A percentile compares a stretch with the other conserved stretches of the same genome.
phyloP scores from a whole-genome alignment of 1,140 invertebrate species.

The Drosophila azteca region DNA sequence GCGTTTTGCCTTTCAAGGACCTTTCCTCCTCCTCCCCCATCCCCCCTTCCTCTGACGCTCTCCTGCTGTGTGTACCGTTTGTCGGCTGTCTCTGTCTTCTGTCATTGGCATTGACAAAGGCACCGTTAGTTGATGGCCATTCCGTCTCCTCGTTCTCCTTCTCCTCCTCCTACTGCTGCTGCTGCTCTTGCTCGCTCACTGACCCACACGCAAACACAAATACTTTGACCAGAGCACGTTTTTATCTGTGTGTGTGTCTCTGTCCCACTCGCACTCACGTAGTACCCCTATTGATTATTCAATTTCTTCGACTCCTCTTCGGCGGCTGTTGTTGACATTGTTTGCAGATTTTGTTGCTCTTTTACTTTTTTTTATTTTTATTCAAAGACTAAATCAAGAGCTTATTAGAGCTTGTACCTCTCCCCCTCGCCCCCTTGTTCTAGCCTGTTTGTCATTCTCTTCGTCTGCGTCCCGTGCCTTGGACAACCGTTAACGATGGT shows the following conservation, averaged over 20 bases:
- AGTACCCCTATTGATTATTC: conserved; percentile 68
- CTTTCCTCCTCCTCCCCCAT: neutral
- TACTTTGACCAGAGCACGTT: conserved; percentile 22
- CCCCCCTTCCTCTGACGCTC: neutral
- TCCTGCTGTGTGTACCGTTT: conserved; percentile 12
- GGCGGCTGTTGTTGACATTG: conserved; percentile 66
- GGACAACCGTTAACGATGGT: too few species aligned
- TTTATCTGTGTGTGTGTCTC: neutral
- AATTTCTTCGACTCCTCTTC: conserved; percentile 59
- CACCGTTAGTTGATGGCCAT: conserved; percentile 26
- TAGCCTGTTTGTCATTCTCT: neutral
- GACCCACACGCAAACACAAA: conserved; percentile 11
- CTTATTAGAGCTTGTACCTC: conserved; percentile 35
- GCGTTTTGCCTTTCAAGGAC: conserved; percentile 43
- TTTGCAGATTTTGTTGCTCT: conserved; percentile 35
- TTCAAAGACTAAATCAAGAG: conserved; percentile 44
- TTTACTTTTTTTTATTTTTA: conserved; percentile 3
- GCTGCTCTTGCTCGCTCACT: conserved; percentile 14
- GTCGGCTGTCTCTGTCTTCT: conserved; percentile 33
- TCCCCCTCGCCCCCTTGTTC: neutral
- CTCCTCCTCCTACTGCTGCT: neutral
- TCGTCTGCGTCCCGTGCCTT: neutral
- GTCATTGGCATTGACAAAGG: conserved; percentile 77
- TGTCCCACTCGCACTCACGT: neutral
- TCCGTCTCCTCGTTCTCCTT: conserved; percentile 1